phyloP scores from a whole-genome alignment of 2,113 vertebrate species.

The Labeo rohita region DNA sequence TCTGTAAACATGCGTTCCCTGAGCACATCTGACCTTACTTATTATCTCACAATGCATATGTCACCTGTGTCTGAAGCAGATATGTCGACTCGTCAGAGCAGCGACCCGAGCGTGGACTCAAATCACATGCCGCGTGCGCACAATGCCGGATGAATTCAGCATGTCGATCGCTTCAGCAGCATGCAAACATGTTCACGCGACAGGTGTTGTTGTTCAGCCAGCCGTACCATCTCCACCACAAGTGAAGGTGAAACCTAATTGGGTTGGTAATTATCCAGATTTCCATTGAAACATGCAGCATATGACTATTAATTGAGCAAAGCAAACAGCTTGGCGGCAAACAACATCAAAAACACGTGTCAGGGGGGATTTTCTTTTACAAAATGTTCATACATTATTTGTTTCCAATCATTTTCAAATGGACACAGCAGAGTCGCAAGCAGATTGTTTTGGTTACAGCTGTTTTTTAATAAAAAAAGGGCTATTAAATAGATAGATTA shows the following conservation, averaged over 20 bases:
- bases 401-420: background rate
- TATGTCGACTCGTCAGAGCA: background rate
- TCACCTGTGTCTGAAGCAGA: constrained; percentile 24
- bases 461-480: background rate
- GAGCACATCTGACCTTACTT: constrained; percentile 56
- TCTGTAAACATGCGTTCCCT: constrained; percentile 63
- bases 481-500: background rate
- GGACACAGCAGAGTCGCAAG: background rate
- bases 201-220: constrained; percentile 17
- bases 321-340: constrained; percentile 46
- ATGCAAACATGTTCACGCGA: background rate
- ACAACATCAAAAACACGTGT: constrained; percentile 53
- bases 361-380: constrained; percentile 50
- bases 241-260: constrained; percentile 56
- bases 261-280: constrained; percentile 64
- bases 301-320: constrained; percentile 64
- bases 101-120: background rate
- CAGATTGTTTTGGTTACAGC: background rate
- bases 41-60: constrained; percentile 51
- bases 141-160: background rate
- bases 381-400: constrained; percentile 52
- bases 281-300: constrained; percentile 55
- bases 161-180: background rate
- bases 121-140: background rate
- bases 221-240: constrained; percentile 25